Base-by-base conservation (phyloP, 2,888 invertebrate species). In the Neoscelio sp. region DNA sequence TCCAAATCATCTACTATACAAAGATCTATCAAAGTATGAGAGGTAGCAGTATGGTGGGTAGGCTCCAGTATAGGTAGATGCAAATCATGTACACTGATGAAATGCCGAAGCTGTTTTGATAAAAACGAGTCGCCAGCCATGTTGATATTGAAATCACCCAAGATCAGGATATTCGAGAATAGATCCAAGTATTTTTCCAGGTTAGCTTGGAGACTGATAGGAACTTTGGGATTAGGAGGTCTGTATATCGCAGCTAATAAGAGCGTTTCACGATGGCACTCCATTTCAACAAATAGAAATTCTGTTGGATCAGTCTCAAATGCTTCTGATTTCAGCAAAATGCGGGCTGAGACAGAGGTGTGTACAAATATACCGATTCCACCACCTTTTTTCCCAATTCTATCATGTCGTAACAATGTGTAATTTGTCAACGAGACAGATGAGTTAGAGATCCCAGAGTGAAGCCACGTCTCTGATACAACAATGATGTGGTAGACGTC, bases 71-170 rank as follows among this genome's bases (percentile, higher is more conserved):
- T 15, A 2, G 18, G 2, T 6, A 52, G n/a, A 0, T 18, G 2
- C 8, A 50, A 12, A 10, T 10, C 18, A 7, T n/a, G n/a, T 0
- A 20, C 4, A 15, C 0, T 4, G 1, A 52, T 4, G 15, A 18
- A 52, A 4, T 35, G 35, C 7, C 10, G 2, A 2, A 52, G 10
- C 1, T 52, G 35, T 2, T 10, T 6, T 4, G 52, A 52, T 1
- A 52, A 12, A 6, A n/a, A 8, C 17, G 1, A 17, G 7, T 35
- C 6, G 6, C 18, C 4, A 1, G 6, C 4, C 20, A 52, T 33
- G 28, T 50, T 30, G 1, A 50, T 33, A 6, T 50, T 50, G n/a
- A 50, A 50, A 10, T 50, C 50, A 15, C 30, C 52, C 8, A 28
- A n/a, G 2, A 50, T 50, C 15, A 50, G 1, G 5, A 20, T 35